Evolutionary conservation across 1,140 invertebrate genomes (phyloP).

Genomic region (Lasaia peninsularis): DNA sequence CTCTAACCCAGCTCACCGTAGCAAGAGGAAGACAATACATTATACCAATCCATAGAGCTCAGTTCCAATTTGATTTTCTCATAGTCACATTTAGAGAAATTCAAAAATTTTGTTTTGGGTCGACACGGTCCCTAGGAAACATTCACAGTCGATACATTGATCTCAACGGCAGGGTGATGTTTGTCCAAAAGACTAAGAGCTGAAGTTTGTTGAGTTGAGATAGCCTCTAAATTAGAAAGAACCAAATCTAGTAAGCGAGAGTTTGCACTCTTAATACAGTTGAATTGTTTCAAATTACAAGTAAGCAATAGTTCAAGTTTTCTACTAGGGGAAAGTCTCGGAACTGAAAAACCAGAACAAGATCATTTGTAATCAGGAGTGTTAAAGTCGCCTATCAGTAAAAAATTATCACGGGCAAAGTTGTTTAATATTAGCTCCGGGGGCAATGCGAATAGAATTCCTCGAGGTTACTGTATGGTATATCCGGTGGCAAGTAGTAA

Average conservation of each 20-base stretch:
- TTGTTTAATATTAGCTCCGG: background rate
- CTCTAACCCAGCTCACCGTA: no score
- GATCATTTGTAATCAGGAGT: no score
- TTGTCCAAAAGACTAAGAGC: background rate
- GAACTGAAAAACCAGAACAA: no score
- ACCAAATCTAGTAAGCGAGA: background rate
- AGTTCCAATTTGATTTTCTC: slow-evolving; percentile 8
- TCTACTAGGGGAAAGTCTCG: background rate
- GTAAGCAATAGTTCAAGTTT: background rate
- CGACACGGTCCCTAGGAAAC: background rate
- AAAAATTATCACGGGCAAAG: background rate
- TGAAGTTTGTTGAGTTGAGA: background rate
- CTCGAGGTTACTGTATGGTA: background rate
- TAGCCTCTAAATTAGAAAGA: background rate
- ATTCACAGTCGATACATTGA: background rate
- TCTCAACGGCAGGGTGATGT: background rate
- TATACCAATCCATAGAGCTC: slow-evolving; percentile 5
- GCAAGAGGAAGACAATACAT: slow-evolving; percentile 7
- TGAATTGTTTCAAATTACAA: background rate
- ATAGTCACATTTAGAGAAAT: slow-evolving; percentile 17
- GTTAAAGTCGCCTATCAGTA: slow-evolving; percentile 1
- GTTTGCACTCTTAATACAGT: background rate
- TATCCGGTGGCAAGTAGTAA: slow-evolving; percentile 10
- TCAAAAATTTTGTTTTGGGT: background rate
- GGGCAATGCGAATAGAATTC: background rate